Evolutionary conservation across 2,797 vertebrate genomes (phyloP).

Genomic region (Crypturellus tataupa): DNA sequence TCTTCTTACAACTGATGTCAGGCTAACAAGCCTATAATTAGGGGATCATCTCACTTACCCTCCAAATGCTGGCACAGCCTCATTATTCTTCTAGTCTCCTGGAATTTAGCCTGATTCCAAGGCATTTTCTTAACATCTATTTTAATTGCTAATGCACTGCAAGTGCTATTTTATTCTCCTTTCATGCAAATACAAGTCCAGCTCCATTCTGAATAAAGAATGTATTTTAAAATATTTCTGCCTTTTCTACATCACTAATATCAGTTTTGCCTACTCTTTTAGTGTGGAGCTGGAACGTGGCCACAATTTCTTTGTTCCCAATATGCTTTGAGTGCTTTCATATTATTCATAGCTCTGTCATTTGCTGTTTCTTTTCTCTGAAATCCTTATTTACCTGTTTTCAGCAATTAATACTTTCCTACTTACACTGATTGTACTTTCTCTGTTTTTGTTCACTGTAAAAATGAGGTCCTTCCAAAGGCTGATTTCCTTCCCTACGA

Average conservation of each 20-base stretch:
- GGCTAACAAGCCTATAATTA: constrained; percentile 38
- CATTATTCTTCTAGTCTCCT: not conserved
- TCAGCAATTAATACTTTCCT: not conserved
- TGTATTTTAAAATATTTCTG: not conserved
- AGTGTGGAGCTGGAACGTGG: not conserved
- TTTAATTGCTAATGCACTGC: not conserved
- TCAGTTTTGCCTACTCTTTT: not conserved
- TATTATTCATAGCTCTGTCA: not conserved
- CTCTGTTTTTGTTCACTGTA: not conserved
- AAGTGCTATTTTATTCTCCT: not conserved
- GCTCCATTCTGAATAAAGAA: not conserved
- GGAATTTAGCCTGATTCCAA: not conserved
- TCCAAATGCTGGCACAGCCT: not conserved
- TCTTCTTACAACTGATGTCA: constrained; percentile 16
- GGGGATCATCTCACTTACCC: not conserved
- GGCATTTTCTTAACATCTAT: not conserved
- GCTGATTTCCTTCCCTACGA: not conserved
- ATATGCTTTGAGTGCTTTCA: not conserved
- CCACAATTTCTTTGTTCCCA: not conserved
- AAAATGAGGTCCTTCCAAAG: not conserved
- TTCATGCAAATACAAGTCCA: not conserved
- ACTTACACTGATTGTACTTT: not conserved
- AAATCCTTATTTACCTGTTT: constrained; percentile 4
- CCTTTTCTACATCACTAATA: not conserved
- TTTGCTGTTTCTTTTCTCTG: not conserved